Base-by-base conservation (phyloP, 2,888 invertebrate genomes). In the Seira sanloemensis region DNA sequence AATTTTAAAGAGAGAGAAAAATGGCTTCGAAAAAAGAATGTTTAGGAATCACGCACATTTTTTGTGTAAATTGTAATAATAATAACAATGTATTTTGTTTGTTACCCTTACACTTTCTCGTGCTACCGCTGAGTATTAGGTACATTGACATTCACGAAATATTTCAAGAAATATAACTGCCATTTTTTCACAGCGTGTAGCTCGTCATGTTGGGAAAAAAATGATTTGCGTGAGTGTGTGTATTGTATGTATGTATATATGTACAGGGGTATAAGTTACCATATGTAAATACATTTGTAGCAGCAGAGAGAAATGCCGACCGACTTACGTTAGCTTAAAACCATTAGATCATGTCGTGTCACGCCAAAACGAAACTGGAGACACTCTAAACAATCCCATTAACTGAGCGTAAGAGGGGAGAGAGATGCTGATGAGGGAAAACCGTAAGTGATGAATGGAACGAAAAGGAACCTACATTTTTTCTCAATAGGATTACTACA, bases 81-180 rank as follows among this genome's bases (percentile, higher is more conserved):
- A n/a, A 9, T 37, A 37, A 37, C 37, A 37, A 37, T 37, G n/a
- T n/a, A n/a, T n/a, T n/a, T n/a, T n/a, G 12, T 37, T 37, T 37
- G 37, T 37, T 37, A 12, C 37, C 37, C 12, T 37, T 37, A 12
- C 37, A 5, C 5, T 37, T 37, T 37, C 37, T 37, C 37, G 37
- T 37, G 37, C 37, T 37, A 37, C 37, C 37, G 37, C 37, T n/a
- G n/a, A n/a, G n/a, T n/a, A n/a, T n/a, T n/a, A 37, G 37, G 5
- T 37, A 12, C 37, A 37, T 9, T 37, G 7, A 5, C 12, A 37
- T 37, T 37, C 12, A 9, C 37, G 5, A n/a, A n/a, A n/a, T n/a
- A n/a, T n/a, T n/a, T n/a, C n/a, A 27, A 79, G 73, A 79, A 79
- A 79, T 79, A 73, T 71, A 72, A n/a, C n/a, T 37, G 37, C 50